Evolutionary conservation across 2,113 vertebrate species (phyloP).

Genomic region (Thinocorus orbignyianus): DNA sequence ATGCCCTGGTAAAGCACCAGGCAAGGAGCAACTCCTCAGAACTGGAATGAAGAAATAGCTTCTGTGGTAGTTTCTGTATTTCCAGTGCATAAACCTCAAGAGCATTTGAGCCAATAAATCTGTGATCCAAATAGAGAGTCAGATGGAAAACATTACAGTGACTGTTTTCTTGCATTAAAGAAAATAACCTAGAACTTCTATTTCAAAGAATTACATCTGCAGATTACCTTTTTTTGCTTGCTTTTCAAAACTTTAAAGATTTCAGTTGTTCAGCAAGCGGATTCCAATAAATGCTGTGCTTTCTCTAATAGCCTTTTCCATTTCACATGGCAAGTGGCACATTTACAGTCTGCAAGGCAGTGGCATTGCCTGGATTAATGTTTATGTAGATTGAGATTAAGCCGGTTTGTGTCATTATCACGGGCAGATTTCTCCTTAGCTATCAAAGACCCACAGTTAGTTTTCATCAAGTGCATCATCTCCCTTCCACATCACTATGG

Average conservation of each 20-base stretch:
- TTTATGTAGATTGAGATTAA: not conserved
- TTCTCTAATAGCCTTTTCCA: not conserved
- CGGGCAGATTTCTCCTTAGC: not conserved
- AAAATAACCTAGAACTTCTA: not conserved
- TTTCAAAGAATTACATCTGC: not conserved
- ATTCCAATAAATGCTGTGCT: not conserved
- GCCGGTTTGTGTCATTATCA: not conserved
- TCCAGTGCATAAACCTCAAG: not conserved
- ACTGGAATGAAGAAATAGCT: not conserved
- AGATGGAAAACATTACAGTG: not conserved
- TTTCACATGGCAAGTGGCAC: not conserved
- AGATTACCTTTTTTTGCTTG: not conserved
- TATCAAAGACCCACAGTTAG: not conserved
- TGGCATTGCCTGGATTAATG: not conserved
- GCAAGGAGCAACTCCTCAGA: not conserved
- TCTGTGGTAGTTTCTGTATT: not conserved
- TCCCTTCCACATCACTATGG: not conserved
- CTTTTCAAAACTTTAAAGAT: not conserved
- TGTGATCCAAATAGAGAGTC: not conserved
- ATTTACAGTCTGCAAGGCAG: not conserved
- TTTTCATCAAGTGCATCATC: not conserved
- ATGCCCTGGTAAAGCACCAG: not conserved
- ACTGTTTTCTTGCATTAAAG: not conserved
- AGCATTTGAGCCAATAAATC: not conserved
- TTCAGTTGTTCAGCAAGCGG: not conserved